Evolutionary conservation across 1,140 invertebrate species (phyloP).

Genomic region (Heliconius hermathena): DNA sequence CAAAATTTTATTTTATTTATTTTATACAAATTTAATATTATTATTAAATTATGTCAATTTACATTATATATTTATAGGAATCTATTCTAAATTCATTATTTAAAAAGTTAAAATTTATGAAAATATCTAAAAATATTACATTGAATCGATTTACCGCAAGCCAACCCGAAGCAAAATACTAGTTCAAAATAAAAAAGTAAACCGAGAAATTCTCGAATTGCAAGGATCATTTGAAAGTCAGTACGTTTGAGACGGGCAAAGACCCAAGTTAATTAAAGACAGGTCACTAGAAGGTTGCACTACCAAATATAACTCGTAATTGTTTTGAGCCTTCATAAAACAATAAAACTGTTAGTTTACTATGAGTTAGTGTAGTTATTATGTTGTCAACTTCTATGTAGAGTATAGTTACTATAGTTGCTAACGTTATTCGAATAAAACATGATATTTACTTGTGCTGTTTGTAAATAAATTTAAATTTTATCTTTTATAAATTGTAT

Average conservation of each 20-base stretch:
- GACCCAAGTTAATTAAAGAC: conserved; percentile 69
- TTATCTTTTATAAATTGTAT: too few species aligned
- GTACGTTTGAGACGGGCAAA: conserved; percentile 59
- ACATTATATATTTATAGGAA: too few species aligned
- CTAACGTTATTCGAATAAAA: not conserved
- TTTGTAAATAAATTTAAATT: too few species aligned
- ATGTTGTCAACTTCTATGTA: not conserved
- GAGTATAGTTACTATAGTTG: not conserved
- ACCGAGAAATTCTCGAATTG: conserved; percentile 66
- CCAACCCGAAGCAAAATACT: not conserved
- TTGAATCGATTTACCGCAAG: too few species aligned
- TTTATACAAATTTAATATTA: too few species aligned
- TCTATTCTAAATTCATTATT: too few species aligned
- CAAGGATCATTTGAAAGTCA: conserved; percentile 72
- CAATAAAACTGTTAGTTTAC: conserved; percentile 40
- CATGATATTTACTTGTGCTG: too few species aligned
- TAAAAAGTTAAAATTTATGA: too few species aligned
- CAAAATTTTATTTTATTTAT: too few species aligned
- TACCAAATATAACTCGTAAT: conserved; percentile 49
- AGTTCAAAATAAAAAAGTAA: conserved; percentile 57
- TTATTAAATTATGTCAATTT: too few species aligned
- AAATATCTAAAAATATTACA: too few species aligned
- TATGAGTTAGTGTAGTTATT: not conserved
- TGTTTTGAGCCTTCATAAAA: conserved; percentile 45
- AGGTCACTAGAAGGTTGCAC: conserved; percentile 59